Evolutionary conservation across 2,888 invertebrate genomes (phyloP).

Genomic region (Aromia moschata): DNA sequence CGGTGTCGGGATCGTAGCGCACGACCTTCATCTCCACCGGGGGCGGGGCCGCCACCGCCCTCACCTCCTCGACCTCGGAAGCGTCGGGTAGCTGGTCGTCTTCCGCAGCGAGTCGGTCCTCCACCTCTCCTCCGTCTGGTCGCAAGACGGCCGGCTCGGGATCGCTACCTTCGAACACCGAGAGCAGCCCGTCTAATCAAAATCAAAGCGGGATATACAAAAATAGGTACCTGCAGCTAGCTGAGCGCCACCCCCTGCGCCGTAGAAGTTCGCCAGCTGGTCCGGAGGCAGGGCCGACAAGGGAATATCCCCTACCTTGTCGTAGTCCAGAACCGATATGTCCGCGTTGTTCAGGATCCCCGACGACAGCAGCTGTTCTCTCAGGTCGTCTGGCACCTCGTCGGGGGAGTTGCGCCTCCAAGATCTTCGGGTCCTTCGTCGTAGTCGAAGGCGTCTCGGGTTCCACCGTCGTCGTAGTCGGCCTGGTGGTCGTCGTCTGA

Average conservation of each 20-base stretch:
- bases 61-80: slow-evolving; percentile 64
- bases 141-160: slow-evolving; percentile 74
- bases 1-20: slow-evolving; percentile 79
- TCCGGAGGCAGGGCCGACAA: slow-evolving; percentile 85
- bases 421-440: slow-evolving; percentile 66
- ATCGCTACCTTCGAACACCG: slow-evolving; percentile 61
- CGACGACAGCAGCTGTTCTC: slow-evolving; percentile 83
- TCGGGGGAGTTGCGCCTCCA: slow-evolving; percentile 76
- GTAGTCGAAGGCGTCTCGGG: slow-evolving; percentile 62
- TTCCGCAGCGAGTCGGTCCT: slow-evolving; percentile 40
- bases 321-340: slow-evolving; percentile 87
- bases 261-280: slow-evolving; percentile 86
- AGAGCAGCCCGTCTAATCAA: too few species aligned
- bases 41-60: slow-evolving; percentile 59
- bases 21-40: slow-evolving; percentile 87
- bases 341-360: slow-evolving; percentile 89
- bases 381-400: slow-evolving; percentile 87
- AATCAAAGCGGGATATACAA: too few species aligned
- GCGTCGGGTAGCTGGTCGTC: slow-evolving; percentile 67
- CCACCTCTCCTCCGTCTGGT: slow-evolving; percentile 69
- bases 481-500: slow-evolving; percentile 64
- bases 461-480: slow-evolving; percentile 64
- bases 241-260: slow-evolving; percentile 75
- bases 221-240: slow-evolving; percentile 37
- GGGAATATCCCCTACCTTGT: slow-evolving; percentile 87